A percentile compares a stretch with the other conserved stretches of the same genome.
Conservation (phyloP, 2,888 invertebrate genomes). For the Macrophya alboannulata region DNA sequence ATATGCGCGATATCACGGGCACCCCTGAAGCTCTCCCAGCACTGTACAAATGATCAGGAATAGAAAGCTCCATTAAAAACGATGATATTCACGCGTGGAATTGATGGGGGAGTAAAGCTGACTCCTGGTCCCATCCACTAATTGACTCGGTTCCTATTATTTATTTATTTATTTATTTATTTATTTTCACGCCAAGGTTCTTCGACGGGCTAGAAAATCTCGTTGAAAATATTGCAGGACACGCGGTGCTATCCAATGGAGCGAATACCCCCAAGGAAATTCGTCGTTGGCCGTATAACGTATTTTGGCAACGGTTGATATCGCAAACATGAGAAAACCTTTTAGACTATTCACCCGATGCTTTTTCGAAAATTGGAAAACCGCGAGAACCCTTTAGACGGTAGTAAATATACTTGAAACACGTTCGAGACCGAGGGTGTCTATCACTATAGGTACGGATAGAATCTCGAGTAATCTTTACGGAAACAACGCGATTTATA, state of each 20-base stretch:
- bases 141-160: background rate
- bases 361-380: conserved; percentile 52
- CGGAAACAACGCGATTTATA: conserved; percentile 31
- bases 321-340: conserved; percentile 23
- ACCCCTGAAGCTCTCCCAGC: conserved; percentile 37
- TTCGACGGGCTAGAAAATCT: background rate
- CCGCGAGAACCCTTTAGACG: conserved; percentile 23
- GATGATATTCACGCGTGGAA: conserved; percentile 35
- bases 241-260: background rate
- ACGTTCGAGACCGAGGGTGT: conserved; percentile 16
- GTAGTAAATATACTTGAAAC: conserved; percentile 32
- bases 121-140: conserved; percentile 28
- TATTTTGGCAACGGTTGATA: conserved; percentile 27
- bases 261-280: conserved; percentile 24
- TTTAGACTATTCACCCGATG: conserved; percentile 40
- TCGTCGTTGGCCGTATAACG: background rate
- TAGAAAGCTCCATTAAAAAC: conserved; percentile 46
- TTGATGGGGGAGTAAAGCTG: conserved; percentile 18
- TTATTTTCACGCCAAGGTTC: conserved; percentile 4
- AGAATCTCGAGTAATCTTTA: conserved; percentile 34
- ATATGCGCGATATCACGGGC: conserved; percentile 5
- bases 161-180: background rate
- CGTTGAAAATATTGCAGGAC: background rate
- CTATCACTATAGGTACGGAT: conserved; percentile 4
- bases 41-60: conserved; percentile 50